phyloP scores from a whole-genome alignment of 2,888 invertebrate species.

The Agonopterix subpropinquella region DNA sequence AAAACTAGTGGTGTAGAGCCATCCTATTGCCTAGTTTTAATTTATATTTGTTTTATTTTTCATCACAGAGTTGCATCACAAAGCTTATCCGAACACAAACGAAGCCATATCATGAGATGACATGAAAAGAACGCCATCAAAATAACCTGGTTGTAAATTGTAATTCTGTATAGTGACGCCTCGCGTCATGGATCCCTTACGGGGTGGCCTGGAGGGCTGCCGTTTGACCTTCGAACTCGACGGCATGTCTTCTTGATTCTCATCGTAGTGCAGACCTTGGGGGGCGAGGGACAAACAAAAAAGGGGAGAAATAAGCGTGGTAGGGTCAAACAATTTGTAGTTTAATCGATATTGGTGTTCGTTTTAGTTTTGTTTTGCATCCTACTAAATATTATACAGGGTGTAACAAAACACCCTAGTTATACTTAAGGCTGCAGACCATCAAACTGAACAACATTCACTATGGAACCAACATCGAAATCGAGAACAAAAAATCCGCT shows the following conservation, averaged over 20 bases:
- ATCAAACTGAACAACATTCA: too few relatives aligned
- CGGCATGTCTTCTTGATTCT: constrained; percentile 71
- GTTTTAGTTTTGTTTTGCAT: neutral
- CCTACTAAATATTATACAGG: too few relatives aligned
- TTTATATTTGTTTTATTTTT: too few relatives aligned
- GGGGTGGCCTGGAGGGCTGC: constrained; percentile 82
- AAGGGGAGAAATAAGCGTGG: constrained; percentile 7
- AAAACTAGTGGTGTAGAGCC: too few relatives aligned
- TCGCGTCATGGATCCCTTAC: constrained; percentile 84
- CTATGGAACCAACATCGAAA: too few relatives aligned
- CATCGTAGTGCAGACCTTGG: constrained; percentile 90
- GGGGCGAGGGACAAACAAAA: constrained; percentile 21
- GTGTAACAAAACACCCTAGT: too few relatives aligned
- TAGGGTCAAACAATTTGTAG: neutral
- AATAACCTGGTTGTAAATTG: constrained; percentile 56
- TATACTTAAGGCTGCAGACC: too few relatives aligned
- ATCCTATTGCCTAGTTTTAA: too few relatives aligned
- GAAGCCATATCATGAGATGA: too few relatives aligned
- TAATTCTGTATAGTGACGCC: constrained; percentile 60
- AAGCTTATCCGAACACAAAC: too few relatives aligned
- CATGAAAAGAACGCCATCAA: neutral
- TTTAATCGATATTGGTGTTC: neutral
- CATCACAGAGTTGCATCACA: too few relatives aligned
- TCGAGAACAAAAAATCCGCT: too few relatives aligned
- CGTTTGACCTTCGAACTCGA: constrained; percentile 52